Base-by-base conservation (phyloP, 2,888 invertebrate species). In the Invenusta paracnida region DNA sequence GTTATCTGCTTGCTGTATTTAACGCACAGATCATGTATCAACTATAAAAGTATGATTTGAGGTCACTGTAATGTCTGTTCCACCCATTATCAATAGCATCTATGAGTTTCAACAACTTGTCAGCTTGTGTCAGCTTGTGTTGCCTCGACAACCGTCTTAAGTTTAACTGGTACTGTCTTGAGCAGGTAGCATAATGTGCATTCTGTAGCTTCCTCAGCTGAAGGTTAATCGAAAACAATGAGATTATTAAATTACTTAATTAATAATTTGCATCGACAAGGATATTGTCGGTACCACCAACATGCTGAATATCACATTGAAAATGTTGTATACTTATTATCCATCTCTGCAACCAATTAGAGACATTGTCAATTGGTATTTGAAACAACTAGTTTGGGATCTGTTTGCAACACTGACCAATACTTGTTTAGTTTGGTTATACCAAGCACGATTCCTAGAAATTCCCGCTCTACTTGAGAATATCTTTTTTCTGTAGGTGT, bases 271-370 rank as follows among this genome's bases (percentile, higher is more conserved):
- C 79, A 79, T 79, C 79, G 2, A n/a, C 79, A 11, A 79, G 79
- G 5, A 79, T 23, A 79, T 79, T 79, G 5, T 79, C 79, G 25
- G 23, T 23, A 2, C n/a, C 79, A 5, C 5, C 5, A 11, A 79
- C n/a, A 79, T 79, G 79, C 5, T 11, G 5, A 5, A 79, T 25
- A 5, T 2, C 2, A n/a, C 2, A 79, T 11, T 2, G n/a, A n/a
- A 79, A 79, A 79, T 79, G 79, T 79, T 79, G 79, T 11, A 79
- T 27, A 5, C 25, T 5, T 5, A 79, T n/a, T 25, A 79, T 2
- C 79, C 79, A 79, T 25, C 79, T 2, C n/a, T 79, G 79, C n/a
- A 79, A 79, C n/a, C 79, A n/a, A 79, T 27, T 79, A n/a, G 79
- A 79, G 25, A n/a, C 5, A 5, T 2, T 79, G n/a, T 79, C 79